A percentile compares a stretch with the other conserved stretches of the same genome.
Evolutionary conservation across 2,113 vertebrate species (phyloP).

Genomic region (Dissostichus mawsoni): DNA sequence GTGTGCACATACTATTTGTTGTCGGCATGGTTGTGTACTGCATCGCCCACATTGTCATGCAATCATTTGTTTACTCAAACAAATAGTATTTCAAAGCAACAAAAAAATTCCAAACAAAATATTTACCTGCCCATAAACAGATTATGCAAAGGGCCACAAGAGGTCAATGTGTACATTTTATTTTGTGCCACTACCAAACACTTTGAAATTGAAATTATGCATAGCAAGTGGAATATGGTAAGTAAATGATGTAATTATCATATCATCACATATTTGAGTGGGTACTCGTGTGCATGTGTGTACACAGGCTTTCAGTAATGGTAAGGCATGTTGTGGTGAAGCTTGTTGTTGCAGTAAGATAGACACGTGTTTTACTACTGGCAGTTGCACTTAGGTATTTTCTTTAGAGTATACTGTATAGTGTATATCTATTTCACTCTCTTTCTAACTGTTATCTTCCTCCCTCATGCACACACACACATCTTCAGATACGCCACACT

Average conservation of each 20-base stretch:
- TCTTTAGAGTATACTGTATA: background rate
- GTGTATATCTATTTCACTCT: background rate
- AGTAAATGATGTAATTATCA: background rate
- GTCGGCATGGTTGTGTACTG: background rate
- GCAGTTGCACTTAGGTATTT: background rate
- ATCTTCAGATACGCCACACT: background rate
- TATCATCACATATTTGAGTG: background rate
- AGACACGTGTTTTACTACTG: background rate
- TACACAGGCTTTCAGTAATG: background rate
- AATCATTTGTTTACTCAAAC: background rate
- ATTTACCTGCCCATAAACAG: background rate
- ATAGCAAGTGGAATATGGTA: background rate
- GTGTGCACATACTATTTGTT: background rate
- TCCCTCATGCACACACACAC: constrained; percentile 2
- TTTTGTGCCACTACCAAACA: background rate
- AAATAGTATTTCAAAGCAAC: background rate
- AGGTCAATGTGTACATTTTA: background rate
- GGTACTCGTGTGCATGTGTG: background rate
- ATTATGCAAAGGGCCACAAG: background rate
- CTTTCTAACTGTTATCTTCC: background rate
- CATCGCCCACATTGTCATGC: background rate
- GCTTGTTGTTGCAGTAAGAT: background rate
- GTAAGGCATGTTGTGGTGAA: background rate
- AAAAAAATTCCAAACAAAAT: background rate
- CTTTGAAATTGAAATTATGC: background rate